Evolutionary conservation across 2,797 vertebrate species (phyloP).

Genomic region (Sylvia borin): DNA sequence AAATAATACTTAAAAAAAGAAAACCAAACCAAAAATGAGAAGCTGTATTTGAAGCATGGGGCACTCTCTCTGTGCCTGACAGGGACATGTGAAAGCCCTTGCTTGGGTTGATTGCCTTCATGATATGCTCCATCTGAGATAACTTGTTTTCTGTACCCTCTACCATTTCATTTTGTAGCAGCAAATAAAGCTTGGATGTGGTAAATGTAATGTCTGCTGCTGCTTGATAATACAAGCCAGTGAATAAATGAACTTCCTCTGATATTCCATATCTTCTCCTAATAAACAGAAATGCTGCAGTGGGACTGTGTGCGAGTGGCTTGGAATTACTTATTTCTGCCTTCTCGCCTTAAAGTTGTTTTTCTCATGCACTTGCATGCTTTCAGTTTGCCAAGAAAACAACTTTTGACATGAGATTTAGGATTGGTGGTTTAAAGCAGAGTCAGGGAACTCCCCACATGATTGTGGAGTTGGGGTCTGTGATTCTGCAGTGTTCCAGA

Average conservation of each 20-base stretch:
- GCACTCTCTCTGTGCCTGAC: neutral
- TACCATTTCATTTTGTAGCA: constrained; percentile 9
- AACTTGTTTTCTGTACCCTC: constrained; percentile 15
- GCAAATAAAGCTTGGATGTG: constrained; percentile 33
- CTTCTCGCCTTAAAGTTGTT: neutral
- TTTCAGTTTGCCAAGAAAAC: neutral
- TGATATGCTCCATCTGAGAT: neutral
- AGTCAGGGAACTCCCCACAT: neutral
- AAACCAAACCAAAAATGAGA: neutral
- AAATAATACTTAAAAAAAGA: neutral
- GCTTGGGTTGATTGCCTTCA: constrained; percentile 18
- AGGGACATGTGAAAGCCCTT: neutral
- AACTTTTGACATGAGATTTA: neutral
- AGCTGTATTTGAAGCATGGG: neutral
- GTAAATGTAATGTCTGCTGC: constrained; percentile 11
- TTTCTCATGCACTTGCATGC: constrained; percentile 17
- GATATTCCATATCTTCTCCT: constrained; percentile 25
- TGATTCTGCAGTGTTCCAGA: neutral
- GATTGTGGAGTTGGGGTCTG: neutral
- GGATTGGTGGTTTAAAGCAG: neutral
- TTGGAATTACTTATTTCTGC: constrained; percentile 29
- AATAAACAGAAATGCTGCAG: constrained; percentile 38
- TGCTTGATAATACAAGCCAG: constrained; percentile 53
- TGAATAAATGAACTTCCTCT: constrained; percentile 47
- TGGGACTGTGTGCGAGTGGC: neutral